phyloP scores from a whole-genome alignment of 92 coral and sea anemone genomes.

The Actinernus sp. region DNA sequence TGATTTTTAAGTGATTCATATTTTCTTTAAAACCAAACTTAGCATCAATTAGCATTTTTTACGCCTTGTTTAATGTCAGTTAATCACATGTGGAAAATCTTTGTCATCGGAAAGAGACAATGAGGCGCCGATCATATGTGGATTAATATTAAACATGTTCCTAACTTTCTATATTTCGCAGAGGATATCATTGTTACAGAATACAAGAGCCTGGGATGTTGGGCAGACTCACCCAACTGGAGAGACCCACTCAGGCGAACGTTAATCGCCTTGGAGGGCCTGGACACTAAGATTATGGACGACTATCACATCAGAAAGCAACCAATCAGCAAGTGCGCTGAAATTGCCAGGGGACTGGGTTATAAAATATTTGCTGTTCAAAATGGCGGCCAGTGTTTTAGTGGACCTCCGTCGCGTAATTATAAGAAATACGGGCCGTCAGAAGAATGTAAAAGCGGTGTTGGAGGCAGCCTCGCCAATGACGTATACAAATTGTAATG shows the following conservation, averaged over 20 bases:
- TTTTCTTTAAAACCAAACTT: background rate
- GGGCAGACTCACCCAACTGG: conserved; percentile 97
- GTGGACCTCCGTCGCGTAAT: conserved; percentile 50
- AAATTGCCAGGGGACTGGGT: conserved; percentile 82
- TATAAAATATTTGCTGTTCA: conserved; percentile 89
- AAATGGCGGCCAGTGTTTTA: conserved; percentile 98
- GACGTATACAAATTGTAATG: conserved; percentile 85
- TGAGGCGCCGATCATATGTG: too few relatives aligned
- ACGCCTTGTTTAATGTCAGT: background rate
- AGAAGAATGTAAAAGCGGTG: conserved; percentile 80
- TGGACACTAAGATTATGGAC: conserved; percentile 62
- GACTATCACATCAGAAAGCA: conserved; percentile 77
- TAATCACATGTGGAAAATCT: too few relatives aligned
- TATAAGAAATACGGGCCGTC: conserved; percentile 91
- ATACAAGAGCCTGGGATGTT: conserved; percentile 93
- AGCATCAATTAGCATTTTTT: background rate
- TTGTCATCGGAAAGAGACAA: too few relatives aligned
- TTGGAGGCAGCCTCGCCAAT: conserved; percentile 90
- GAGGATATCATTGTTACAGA: conserved; percentile 95
- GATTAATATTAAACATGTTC: too few relatives aligned
- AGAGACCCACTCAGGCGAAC: conserved; percentile 80
- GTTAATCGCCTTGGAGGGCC: conserved; percentile 77
- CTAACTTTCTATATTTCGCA: too few relatives aligned
- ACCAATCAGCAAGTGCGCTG: conserved; percentile 98
- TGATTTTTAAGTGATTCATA: too few relatives aligned